Percentiles rank a stretch among this genome's conserved stretches.
phyloP scores from a whole-genome alignment of 2,888 invertebrate species.

The Neelides folsomi region DNA sequence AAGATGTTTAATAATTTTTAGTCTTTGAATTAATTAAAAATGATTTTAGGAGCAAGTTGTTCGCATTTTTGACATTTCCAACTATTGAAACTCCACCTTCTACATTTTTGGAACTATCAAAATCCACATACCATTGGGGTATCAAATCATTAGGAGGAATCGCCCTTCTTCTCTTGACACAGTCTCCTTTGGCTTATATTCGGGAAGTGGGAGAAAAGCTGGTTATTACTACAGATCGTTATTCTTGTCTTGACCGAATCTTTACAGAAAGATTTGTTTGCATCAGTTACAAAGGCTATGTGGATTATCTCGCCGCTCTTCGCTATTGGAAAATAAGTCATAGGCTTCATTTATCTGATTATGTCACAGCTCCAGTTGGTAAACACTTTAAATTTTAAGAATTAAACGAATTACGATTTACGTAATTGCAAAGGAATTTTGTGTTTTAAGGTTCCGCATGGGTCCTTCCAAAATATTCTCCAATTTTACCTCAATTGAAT shows the following conservation, averaged over 20 bases:
- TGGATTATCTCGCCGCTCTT: constrained; percentile 27
- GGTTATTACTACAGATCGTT: constrained; percentile 26
- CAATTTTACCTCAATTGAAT: constrained; percentile 20
- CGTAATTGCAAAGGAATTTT: too few relatives aligned
- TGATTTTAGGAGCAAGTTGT: constrained; percentile 26
- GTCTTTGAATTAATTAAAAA: too few relatives aligned
- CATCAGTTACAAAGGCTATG: constrained; percentile 28
- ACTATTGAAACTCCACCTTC: constrained; percentile 22
- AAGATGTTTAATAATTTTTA: too few relatives aligned
- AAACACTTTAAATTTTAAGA: too few relatives aligned
- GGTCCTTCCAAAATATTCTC: constrained; percentile 28
- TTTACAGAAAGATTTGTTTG: constrained; percentile 25
- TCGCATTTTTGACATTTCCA: constrained; percentile 30
- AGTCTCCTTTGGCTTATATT: constrained; percentile 25
- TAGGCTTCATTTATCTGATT: constrained; percentile 26
- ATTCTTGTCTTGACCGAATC: constrained; percentile 25
- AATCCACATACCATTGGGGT: constrained; percentile 22
- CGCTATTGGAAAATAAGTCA: constrained; percentile 28
- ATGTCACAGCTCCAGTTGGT: constrained; percentile 26
- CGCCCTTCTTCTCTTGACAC: constrained; percentile 26
- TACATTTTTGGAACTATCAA: constrained; percentile 19
- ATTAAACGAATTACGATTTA: too few relatives aligned
- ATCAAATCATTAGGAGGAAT: constrained; percentile 29
- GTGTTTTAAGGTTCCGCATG: constrained; percentile 19
- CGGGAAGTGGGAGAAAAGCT: constrained; percentile 24